Percentiles rank a stretch among this genome's conserved stretches.
These are phyloP conservation scores for Willisornis vidua DNA, from an alignment of 2,113 vertebrate species.

Conservation along the genomic window DNA sequence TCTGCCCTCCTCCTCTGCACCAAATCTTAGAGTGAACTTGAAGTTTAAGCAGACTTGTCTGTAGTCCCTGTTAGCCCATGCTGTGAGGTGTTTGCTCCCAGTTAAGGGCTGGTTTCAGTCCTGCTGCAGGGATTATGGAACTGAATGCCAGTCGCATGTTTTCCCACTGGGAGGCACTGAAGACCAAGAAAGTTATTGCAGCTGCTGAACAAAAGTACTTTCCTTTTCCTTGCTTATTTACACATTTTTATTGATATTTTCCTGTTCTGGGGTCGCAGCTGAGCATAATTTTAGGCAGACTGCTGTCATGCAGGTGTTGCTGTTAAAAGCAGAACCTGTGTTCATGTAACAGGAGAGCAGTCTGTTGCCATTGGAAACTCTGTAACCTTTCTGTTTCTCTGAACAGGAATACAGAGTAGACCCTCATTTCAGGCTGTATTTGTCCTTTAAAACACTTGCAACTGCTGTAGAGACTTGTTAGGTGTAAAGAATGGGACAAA, in stretches of 20 bases:
- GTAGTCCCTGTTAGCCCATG: neutral
- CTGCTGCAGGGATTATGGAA: neutral
- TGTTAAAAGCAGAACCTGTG: neutral
- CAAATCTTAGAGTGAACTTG: neutral
- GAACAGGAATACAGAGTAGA: neutral
- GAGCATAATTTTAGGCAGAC: neutral
- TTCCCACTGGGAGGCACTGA: constrained; percentile 27
- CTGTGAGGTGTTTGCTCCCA: neutral
- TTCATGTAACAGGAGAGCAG: neutral
- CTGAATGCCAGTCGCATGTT: neutral
- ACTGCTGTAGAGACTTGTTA: neutral
- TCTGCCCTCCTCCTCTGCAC: neutral
- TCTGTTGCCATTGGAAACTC: neutral
- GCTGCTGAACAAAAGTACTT: neutral
- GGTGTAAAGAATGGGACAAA: neutral
- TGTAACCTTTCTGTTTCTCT: neutral
- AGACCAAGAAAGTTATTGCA: neutral
- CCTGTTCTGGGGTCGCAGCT: neutral
- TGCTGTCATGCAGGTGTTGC: neutral
- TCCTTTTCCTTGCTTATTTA: neutral
- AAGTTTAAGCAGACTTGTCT: neutral
- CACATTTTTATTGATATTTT: neutral
- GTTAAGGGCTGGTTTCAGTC: neutral
- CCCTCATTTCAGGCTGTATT: neutral
- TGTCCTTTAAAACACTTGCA: neutral